Conservation (phyloP, 2,113 vertebrate species). For the Plotosus lineatus region DNA sequence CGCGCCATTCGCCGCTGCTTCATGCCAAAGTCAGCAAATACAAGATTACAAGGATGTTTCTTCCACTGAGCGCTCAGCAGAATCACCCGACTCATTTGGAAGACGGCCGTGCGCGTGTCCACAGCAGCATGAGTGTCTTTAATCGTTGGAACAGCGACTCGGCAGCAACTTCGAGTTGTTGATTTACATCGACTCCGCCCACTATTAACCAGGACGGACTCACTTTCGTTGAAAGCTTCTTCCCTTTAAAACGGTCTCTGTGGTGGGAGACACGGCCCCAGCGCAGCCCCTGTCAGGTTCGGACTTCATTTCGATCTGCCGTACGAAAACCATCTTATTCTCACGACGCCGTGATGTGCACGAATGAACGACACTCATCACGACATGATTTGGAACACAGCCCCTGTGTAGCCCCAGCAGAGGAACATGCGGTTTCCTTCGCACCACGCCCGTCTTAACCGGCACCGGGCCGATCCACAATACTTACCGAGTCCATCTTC, state of each 20-base stretch:
- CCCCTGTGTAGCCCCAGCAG: not conserved
- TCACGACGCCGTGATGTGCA: not conserved
- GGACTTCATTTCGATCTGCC: not conserved
- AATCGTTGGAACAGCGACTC: not conserved
- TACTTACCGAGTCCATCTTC: constrained; percentile 98
- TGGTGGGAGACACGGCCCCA: not conserved
- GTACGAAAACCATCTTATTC: not conserved
- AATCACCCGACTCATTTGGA: not conserved
- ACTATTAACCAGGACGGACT: not conserved
- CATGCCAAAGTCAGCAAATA: not conserved
- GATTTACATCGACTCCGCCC: not conserved
- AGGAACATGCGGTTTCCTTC: not conserved
- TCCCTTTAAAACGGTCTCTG: not conserved
- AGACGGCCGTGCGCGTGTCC: not conserved
- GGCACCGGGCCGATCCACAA: too few species aligned
- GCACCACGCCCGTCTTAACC: not conserved
- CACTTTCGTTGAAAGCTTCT: not conserved
- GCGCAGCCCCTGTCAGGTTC: not conserved
- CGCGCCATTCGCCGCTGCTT: not conserved
- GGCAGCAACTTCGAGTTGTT: not conserved
- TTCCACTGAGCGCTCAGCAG: not conserved
- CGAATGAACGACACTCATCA: too few species aligned
- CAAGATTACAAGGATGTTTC: not conserved
- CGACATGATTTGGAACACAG: not conserved
- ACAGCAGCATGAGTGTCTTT: not conserved